These are phyloP conservation scores for Stigmatopora nigra DNA, from an alignment of 2,113 vertebrate species.

Conservation along the genomic window DNA sequence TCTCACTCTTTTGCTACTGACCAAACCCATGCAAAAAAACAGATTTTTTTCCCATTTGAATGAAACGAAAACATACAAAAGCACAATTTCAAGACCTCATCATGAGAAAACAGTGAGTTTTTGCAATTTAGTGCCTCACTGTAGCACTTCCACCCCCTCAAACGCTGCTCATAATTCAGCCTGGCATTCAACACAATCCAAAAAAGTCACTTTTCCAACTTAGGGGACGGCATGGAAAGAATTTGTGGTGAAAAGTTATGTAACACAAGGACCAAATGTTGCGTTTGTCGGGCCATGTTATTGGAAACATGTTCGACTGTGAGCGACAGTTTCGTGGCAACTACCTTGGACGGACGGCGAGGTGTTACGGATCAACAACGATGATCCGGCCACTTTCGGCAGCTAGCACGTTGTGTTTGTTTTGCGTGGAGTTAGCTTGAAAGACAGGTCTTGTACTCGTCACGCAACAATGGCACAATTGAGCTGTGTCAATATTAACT, in stretches of 20 bases:
- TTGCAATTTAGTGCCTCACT: conserved; percentile 26
- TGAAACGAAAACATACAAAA: background rate
- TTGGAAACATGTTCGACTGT: conserved; percentile 1
- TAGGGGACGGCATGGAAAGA: no score
- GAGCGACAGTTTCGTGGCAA: conserved; percentile 20
- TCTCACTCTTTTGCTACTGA: no score
- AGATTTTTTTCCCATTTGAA: background rate
- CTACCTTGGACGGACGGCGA: conserved; percentile 18
- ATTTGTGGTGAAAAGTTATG: background rate
- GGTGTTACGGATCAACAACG: conserved; percentile 27
- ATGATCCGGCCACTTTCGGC: conserved; percentile 32
- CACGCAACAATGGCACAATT: conserved; percentile 37
- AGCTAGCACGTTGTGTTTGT: conserved; percentile 61
- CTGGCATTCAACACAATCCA: conserved; percentile 14
- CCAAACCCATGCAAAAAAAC: no score
- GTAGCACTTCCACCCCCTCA: conserved; percentile 40
- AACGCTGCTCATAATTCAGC: conserved; percentile 33
- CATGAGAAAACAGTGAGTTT: conserved; percentile 19
- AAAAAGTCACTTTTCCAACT: background rate
- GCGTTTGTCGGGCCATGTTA: no score
- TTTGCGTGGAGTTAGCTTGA: conserved; percentile 44
- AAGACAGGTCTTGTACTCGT: conserved; percentile 41
- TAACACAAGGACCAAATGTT: background rate
- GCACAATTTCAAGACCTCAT: conserved; percentile 2
- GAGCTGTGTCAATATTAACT: conserved; percentile 67